phyloP scores from a whole-genome alignment of 2,797 vertebrate genomes.

The Gobionotothen gibberifrons region DNA sequence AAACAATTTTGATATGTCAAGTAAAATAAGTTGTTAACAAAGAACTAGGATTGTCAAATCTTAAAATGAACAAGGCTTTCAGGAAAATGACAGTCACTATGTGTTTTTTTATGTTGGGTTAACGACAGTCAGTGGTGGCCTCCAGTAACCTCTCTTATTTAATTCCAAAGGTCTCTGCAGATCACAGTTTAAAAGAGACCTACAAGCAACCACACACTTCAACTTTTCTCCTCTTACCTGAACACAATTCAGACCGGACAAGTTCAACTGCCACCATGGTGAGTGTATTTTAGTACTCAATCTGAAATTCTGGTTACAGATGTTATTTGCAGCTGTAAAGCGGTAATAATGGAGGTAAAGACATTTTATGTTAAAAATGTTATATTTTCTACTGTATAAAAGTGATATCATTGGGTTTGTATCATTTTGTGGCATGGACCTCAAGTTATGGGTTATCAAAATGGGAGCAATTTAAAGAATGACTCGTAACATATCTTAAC shows the following conservation, averaged over 20 bases:
- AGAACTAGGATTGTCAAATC: background rate
- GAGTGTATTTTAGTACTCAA: slow-evolving; percentile 19
- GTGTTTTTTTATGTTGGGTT: background rate
- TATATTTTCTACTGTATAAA: background rate
- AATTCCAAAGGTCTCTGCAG: slow-evolving; percentile 64
- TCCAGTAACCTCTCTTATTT: slow-evolving; percentile 28
- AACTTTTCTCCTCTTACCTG: background rate
- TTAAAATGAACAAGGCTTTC: background rate
- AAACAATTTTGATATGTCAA: too few relatives aligned
- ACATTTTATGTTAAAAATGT: background rate
- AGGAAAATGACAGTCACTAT: too few relatives aligned
- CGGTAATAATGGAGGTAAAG: background rate
- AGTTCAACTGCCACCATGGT: slow-evolving; percentile 58
- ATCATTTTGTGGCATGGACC: background rate
- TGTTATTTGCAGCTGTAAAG: background rate
- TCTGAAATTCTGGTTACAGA: background rate
- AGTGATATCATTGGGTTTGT: background rate
- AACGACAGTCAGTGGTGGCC: background rate
- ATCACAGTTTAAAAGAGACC: slow-evolving; percentile 28
- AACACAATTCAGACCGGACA: background rate
- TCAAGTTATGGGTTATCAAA: background rate
- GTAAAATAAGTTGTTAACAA: too few relatives aligned
- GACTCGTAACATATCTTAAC: background rate
- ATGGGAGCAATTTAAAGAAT: background rate
- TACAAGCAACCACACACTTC: background rate